Percentiles rank a stretch among this genome's conserved stretches.
Conservation (phyloP, 1,140 invertebrate genomes). For the Diabrotica undecimpunctata region DNA sequence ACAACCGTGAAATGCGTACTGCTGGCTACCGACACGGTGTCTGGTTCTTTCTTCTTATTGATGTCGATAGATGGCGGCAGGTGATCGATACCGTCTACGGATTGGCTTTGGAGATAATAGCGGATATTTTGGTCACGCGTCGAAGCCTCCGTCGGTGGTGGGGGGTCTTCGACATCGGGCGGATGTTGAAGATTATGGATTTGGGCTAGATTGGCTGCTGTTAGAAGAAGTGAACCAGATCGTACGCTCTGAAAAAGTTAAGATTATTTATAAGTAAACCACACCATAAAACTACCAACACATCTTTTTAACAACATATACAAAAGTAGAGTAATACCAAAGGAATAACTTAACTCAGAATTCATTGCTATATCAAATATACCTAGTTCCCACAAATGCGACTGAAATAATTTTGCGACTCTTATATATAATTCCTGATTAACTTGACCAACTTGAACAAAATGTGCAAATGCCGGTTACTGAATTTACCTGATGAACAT, state of each 20-base stretch:
- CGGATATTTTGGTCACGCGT: conserved; percentile 46
- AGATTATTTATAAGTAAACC: neutral
- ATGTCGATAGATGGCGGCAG: conserved; percentile 44
- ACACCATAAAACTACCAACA: too few species aligned
- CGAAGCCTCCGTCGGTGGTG: conserved; percentile 6
- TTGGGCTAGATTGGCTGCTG: conserved; percentile 70
- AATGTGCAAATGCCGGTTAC: too few species aligned
- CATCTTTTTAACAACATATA: too few species aligned
- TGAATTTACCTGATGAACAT: too few species aligned
- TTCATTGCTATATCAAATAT: too few species aligned
- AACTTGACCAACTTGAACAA: too few species aligned
- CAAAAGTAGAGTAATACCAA: too few species aligned
- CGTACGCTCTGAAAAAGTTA: conserved; percentile 64
- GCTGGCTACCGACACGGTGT: conserved; percentile 71
- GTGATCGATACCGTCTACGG: conserved; percentile 26
- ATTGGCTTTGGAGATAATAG: conserved; percentile 39
- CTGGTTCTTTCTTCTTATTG: conserved; percentile 50
- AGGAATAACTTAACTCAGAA: too few species aligned
- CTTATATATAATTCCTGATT: too few species aligned
- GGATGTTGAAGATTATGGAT: conserved; percentile 57
- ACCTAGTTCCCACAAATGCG: too few species aligned
- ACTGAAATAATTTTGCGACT: too few species aligned
- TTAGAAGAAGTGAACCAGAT: conserved; percentile 71
- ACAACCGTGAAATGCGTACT: conserved; percentile 82
- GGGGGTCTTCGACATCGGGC: conserved; percentile 25